Evolutionary conservation across 35 echinoderm and acorn worm species (phyloP), one percentile per base, ranked within the genome.

Genomic region (Anneissia japonica): DNA sequence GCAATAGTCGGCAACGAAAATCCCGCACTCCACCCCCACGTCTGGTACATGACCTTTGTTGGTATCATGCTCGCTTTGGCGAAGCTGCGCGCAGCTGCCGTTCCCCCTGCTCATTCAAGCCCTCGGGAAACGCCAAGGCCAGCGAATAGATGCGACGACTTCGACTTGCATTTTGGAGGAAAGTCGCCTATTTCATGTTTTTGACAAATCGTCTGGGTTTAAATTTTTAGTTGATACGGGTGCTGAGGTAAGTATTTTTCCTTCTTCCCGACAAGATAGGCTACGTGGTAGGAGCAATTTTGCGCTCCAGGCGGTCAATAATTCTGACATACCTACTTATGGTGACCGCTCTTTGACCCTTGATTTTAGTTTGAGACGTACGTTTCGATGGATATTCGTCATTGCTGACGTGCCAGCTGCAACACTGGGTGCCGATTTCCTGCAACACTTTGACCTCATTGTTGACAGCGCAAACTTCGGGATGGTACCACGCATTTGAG

Each of bases 341-440:
- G 80, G 80, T 82, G 35, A 82, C 19, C 19, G 80, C 5, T 82
- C 80, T 32, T 29, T 82, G 13, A 45, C 80, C 6, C 39, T 82
- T 37, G 80, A 82, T 45, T 29, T 82, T 35, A 37, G 80, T 10
- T 39, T 82, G 4, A 46, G 88, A 23, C 74, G 73, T 6, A 36
- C 38, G 10, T 40, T 45, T 19, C 19, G 55, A 13, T 83, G 37
- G 84, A 36, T 91, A 0, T 91, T 87, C 34, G 36, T 74, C 9
- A 33, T 91, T 21, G 90, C 90, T 6, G 84, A 91, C 64, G 77
- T 91, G 7, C 5, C 26, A 17, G 23, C 31, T 33, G n/a, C 90
- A 13, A 86, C 86, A 32, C 4, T 91, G 23, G 89, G 89, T 3
- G 89, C 89, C 0, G 84, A 91, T 30, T 91, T 91, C 19, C 77